phyloP scores from a whole-genome alignment of 2,113 vertebrate genomes.

The Labeo rohita region DNA sequence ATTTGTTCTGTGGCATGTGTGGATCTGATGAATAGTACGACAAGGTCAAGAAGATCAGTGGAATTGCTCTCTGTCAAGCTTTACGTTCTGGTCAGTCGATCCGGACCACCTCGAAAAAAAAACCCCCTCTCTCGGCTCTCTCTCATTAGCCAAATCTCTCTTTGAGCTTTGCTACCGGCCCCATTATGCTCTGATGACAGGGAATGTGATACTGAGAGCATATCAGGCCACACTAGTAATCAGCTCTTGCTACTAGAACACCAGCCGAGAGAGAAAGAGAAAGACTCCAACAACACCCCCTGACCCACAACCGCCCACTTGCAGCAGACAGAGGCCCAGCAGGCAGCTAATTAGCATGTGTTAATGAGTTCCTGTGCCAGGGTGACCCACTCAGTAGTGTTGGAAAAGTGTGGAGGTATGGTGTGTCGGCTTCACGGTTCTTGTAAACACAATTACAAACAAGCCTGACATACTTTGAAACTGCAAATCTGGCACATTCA shows the following conservation, averaged over 20 bases:
- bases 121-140: not conserved
- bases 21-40: conserved; percentile 11
- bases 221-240: conserved; percentile 41
- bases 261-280: conserved; percentile 22
- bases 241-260: not conserved
- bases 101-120: not conserved
- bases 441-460: conserved; percentile 52
- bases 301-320: conserved; percentile 51
- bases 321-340: conserved; percentile 49
- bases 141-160: conserved; percentile 19
- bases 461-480: conserved; percentile 20
- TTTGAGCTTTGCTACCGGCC: conserved; percentile 10
- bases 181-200: conserved; percentile 32
- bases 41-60: not conserved
- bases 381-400: conserved; percentile 38
- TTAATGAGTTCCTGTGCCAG: conserved; percentile 57
- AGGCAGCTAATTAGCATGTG: conserved; percentile 60
- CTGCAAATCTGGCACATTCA: not conserved
- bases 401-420: conserved; percentile 2
- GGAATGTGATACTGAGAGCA: conserved; percentile 17
- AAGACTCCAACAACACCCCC: conserved; percentile 35
- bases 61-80: not conserved
- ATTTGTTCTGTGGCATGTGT: conserved; percentile 44
- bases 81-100: not conserved
- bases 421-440: conserved; percentile 17